Evolutionary conservation across 2,888 invertebrate genomes (phyloP), one percentile per base, ranked within the genome.

Genomic region (Pachymerium ferrugineum): DNA sequence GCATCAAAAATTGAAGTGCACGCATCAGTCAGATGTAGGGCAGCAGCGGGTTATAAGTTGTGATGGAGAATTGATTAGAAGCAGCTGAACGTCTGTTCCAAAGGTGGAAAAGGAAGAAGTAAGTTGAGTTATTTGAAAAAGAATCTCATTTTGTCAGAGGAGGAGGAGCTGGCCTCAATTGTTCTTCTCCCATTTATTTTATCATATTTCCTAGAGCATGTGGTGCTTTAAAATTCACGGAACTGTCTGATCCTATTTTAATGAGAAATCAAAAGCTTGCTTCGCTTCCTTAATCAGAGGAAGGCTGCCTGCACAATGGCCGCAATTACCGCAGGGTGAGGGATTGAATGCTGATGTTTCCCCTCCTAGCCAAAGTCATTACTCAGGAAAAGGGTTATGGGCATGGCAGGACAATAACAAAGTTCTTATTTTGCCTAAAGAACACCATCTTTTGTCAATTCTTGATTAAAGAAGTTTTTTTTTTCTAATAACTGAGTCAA

Each of bases 181-280:
- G 47, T 16, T 47, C 47, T 47, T 47, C 19, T 19, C 3, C 19
- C 22, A 22, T 47, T 47, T 47, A 47, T 19, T 47, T 47, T 47
- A 12, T 47, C 47, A 47, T 47, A 47, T 22, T 47, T 47, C n/a
- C 47, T n/a, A n/a, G n/a, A n/a, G n/a, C n/a, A n/a, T n/a, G 5
- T 8, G 47, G 47, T 47, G 47, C 16, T 47, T 47, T 47, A 47
- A 47, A 47, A 47, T 47, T 47, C 47, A 47, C 47, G 47, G 47
- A 10, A 47, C 8, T 47, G 47, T 47, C 47, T 47, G 47, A 47
- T 47, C 47, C 47, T 47, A 47, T 47, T 47, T 47, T 47, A 47
- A 47, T 47, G 47, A 47, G 47, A 47, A 47, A 47, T 47, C 47
- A 47, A 47, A 47, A 47, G 47, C 47, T 38, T 47, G 47, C 47